Evolutionary conservation across 2,888 invertebrate genomes (phyloP), one percentile per base, ranked within the genome.

Genomic region (Brachyptera putata): DNA sequence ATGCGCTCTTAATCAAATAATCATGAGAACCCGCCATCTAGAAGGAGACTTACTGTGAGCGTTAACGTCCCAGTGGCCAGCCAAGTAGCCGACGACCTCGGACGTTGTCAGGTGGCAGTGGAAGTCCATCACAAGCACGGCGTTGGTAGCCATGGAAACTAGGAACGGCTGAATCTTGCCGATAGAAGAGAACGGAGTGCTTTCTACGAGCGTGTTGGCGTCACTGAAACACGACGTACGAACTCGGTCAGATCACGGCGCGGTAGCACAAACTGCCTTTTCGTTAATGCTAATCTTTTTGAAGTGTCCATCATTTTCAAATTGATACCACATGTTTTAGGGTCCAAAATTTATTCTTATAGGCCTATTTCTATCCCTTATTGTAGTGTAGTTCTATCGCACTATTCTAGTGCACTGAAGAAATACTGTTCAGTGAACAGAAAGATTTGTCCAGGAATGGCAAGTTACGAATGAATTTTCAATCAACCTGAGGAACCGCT

Each of bases 71-170:
- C 96, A 97, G 61, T 88, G 87, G 2, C 97, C 96, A 56, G 91
- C 96, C 56, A 97, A 77, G 74, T 96, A 97, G n/a, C 97, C 97
- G 70, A 92, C 91, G 13, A 95, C 91, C 79, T 96, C 96, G 68
- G 89, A 89, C 70, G 87, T 89, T n/a, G 91, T 92, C 68, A 96
- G 79, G 75, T 96, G 95, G 70, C 93, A 91, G 73, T 96, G 96
- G 68, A 96, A 89, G 74, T 96, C 95, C 71, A 95, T 87, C 62
- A 95, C 80, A 18, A 95, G 79, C 61, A 90, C 84, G 1, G 94
- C 89, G 70, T 93, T 93, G 21, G 93, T 90, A 60, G 89, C 87
- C 63, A 95, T 82, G 18, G 91, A 89, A 4, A 96, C 85, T 58
- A 91, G 77, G 74, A 96, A 96, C 11, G 96, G 96, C 75, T 96